Evolutionary conservation across 2,888 invertebrate species (phyloP), one percentile per base, ranked within the genome.

Genomic region (Latrodectus elegans): DNA sequence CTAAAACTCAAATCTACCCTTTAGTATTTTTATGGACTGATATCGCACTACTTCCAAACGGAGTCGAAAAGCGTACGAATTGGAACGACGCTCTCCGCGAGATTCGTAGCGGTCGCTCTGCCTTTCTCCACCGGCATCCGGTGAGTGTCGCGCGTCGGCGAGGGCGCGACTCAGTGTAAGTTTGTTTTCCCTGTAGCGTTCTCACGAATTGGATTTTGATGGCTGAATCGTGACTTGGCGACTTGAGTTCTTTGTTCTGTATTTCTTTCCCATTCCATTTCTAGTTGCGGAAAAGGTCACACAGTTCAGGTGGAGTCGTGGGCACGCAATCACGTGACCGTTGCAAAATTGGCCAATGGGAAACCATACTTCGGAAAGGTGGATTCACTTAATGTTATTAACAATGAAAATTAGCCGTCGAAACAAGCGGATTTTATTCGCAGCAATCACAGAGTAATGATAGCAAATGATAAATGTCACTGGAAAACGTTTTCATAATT

Each of bases 281-380:
- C 55, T 80, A 80, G 80, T 84, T 71, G 64, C 65, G 53, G 74
- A 60, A 60, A 72, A 84, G 84, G 84, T 83, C 38, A 38, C 75
- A 83, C 70, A 82, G 82, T 71, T 83, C 83, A 83, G 83, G 83
- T 83, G 83, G 83, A 71, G 83, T 83, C 71, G 49, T 6, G 52
- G 67, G 64, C 85, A 85, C 85, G 85, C 85, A 22, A 85, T 85
- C 84, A 70, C 79, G 84, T 75, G 79, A 75, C 55, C 22, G 26
- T 67, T 77, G 22, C 52, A 38, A 79, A 75, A 38, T n/a, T 71
- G 72, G 65, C 77, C 84, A 77, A 84, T 83, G 52, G 64, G 70
- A 64, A 22, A 11, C 60, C 11, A 53, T 38, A 26, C n/a, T 71
- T 76, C 70, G 71, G 77, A 10, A 60, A 84, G 84, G 84, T 70